Conservation (phyloP, 92 coral and sea anemone species). For the Umimayanthus chanpuru region DNA sequence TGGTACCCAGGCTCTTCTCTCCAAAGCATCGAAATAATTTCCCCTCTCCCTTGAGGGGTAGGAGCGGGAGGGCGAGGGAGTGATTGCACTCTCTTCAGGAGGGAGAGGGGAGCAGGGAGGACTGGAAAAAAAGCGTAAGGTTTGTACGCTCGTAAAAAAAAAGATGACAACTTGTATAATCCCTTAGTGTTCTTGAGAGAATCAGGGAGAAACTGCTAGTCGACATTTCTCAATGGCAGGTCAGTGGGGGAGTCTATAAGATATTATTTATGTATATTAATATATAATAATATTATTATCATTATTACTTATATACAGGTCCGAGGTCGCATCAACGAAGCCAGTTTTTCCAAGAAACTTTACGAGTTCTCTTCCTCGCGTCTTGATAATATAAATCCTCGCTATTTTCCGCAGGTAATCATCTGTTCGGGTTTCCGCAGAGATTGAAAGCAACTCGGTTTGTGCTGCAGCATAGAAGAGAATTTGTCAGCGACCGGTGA, state of each 20-base stretch:
- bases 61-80: too few relatives aligned
- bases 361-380: background rate
- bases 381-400: background rate
- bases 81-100: too few relatives aligned
- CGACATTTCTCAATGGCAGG: background rate
- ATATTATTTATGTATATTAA: conserved; percentile 18
- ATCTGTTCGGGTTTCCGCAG: background rate
- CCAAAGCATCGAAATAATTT: too few relatives aligned
- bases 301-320: conserved; percentile 34
- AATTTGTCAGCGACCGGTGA: background rate
- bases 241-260: background rate
- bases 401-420: background rate
- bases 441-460: background rate
- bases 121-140: too few relatives aligned
- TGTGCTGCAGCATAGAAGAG: conserved; percentile 1
- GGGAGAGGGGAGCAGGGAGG: too few relatives aligned
- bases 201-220: background rate
- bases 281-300: conserved; percentile 19
- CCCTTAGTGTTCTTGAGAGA: background rate
- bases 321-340: conserved; percentile 16
- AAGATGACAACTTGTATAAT: too few relatives aligned
- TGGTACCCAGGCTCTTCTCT: too few relatives aligned
- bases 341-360: background rate
- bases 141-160: too few relatives aligned
- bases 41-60: too few relatives aligned